Evolutionary conservation across 1,140 invertebrate genomes (phyloP).

Genomic region (honey bee (Apis mellifera)): DNA sequence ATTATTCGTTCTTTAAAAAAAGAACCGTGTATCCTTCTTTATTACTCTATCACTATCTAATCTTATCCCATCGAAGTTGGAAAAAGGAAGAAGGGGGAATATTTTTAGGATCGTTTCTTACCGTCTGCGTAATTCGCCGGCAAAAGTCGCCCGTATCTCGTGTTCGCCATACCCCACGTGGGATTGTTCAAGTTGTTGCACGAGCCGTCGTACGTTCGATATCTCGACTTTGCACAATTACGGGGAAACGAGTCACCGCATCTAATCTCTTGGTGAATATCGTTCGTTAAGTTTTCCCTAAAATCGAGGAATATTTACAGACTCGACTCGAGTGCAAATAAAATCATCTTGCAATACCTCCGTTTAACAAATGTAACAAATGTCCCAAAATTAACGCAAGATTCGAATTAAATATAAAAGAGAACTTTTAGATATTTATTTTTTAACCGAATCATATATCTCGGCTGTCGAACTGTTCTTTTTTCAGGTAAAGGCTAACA

Average conservation of each 20-base stretch:
- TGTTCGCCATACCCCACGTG: conserved; percentile 87
- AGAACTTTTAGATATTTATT: too few relatives aligned
- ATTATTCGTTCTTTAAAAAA: too few relatives aligned
- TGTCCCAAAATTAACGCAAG: too few relatives aligned
- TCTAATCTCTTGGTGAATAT: conserved; percentile 35
- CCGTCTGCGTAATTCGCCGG: conserved; percentile 92
- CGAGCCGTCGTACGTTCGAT: conserved; percentile 90
- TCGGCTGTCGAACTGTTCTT: too few relatives aligned
- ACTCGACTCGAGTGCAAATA: too few relatives aligned
- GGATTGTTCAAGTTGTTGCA: conserved; percentile 92
- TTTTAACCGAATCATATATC: too few relatives aligned
- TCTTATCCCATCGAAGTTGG: not conserved
- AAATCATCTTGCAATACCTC: not conserved
- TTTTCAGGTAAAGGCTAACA: too few relatives aligned
- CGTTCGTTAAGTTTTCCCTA: not conserved
- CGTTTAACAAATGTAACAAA: too few relatives aligned
- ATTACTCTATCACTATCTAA: too few relatives aligned
- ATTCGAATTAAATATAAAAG: too few relatives aligned
- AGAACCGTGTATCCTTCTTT: too few relatives aligned
- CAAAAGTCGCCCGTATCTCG: conserved; percentile 88
- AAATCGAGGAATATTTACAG: not conserved
- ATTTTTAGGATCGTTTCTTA: conserved; percentile 74
- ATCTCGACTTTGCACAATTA: conserved; percentile 82
- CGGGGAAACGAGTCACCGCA: conserved; percentile 64
- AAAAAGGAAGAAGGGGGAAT: not conserved